Conservation (phyloP, 2,113 vertebrate species). For the Ophthalmolycus amberensis region DNA sequence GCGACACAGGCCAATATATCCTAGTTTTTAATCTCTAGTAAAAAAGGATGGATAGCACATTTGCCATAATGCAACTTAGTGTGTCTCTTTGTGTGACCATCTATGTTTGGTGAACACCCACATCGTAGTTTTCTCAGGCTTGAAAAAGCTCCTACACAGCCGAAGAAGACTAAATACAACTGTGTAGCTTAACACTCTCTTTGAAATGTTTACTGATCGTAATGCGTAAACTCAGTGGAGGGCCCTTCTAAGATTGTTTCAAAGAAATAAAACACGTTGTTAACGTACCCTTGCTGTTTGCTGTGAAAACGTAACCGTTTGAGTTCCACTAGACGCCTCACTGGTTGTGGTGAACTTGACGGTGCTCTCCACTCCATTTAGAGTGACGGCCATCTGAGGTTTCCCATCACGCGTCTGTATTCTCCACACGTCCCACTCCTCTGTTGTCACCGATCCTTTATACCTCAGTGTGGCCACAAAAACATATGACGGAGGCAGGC, state of each 20-base stretch:
- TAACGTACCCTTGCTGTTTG: constrained; percentile 86
- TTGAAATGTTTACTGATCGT: neutral
- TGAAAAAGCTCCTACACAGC: neutral
- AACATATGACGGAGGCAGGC: constrained; percentile 96
- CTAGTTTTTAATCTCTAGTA: neutral
- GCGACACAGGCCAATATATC: neutral
- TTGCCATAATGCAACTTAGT: neutral
- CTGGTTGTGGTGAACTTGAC: constrained; percentile 93
- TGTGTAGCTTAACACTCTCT: neutral
- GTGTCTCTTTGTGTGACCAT: neutral
- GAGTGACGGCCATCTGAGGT: constrained; percentile 93
- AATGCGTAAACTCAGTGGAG: neutral
- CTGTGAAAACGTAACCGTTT: constrained; percentile 87
- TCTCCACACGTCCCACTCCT: constrained; percentile 97
- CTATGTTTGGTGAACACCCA: neutral
- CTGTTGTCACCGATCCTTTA: constrained; percentile 87
- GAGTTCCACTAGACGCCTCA: constrained; percentile 84
- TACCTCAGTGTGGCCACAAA: constrained; percentile 96
- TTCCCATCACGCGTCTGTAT: constrained; percentile 89
- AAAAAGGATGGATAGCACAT: neutral
- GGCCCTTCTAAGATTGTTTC: neutral
- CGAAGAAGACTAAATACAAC: neutral
- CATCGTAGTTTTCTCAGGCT: neutral
- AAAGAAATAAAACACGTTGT: neutral
- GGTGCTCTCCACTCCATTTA: constrained; percentile 88